phyloP scores from a whole-genome alignment of 2,113 vertebrate species.

The Bubo scandiacus region DNA sequence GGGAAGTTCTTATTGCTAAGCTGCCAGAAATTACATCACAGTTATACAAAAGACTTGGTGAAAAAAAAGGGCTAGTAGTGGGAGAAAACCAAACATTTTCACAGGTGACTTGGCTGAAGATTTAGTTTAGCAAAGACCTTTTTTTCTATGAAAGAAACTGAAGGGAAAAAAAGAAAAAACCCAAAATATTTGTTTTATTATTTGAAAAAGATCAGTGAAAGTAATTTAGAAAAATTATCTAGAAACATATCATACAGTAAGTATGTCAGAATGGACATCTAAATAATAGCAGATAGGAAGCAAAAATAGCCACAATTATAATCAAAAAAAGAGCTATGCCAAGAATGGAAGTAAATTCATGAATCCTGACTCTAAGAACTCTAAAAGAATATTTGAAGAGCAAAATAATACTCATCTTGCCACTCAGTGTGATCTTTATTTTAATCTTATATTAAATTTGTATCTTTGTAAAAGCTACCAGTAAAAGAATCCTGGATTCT shows the following conservation, averaged over 20 bases:
- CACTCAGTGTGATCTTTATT: neutral
- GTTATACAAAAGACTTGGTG: neutral
- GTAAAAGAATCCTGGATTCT: neutral
- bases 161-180: neutral
- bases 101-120: constrained; percentile 26
- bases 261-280: neutral
- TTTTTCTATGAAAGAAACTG: neutral
- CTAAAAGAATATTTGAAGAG: neutral
- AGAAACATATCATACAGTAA: neutral
- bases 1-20: neutral
- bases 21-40: constrained; percentile 15
- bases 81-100: constrained; percentile 45
- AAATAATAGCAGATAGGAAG: neutral
- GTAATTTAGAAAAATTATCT: neutral
- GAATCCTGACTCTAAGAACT: neutral
- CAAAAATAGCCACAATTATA: neutral
- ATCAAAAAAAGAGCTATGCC: neutral
- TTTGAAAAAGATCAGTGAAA: neutral
- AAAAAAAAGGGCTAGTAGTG: neutral
- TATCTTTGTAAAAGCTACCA: neutral
- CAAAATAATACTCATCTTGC: neutral
- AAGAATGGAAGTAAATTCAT: neutral
- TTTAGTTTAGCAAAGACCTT: neutral
- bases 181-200: neutral
- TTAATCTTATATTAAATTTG: neutral